These are phyloP conservation scores for Ophiothrix spiculata DNA, from an alignment of 35 echinoderm and acorn worm species.

Conservation along the genomic window DNA sequence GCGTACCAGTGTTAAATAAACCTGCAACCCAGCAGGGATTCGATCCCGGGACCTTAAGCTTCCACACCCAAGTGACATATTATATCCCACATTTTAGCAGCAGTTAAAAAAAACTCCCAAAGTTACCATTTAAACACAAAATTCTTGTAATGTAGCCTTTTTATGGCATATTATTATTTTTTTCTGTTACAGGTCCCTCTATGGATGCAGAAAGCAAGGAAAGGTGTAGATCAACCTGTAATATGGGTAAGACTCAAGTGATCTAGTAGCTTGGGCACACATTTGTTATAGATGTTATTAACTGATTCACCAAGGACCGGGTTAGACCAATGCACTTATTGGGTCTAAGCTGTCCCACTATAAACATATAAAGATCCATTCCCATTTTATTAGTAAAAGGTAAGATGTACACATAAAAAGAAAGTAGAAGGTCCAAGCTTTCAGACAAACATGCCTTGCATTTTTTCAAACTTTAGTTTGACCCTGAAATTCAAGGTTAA, in stretches of 20 bases:
- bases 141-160: too few species aligned
- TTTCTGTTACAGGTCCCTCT: slow-evolving; percentile 45
- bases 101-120: not conserved
- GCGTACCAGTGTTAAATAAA: too few species aligned
- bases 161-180: not conserved
- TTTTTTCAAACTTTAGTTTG: too few species aligned
- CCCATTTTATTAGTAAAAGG: too few species aligned
- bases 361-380: not conserved
- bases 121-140: not conserved
- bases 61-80: not conserved
- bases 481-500: too few species aligned
- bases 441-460: too few species aligned
- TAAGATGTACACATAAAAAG: too few species aligned
- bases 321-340: not conserved
- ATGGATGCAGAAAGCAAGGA: slow-evolving; percentile 49
- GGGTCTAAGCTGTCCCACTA: not conserved
- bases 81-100: not conserved
- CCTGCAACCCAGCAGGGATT: too few species aligned
- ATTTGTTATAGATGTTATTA: not conserved
- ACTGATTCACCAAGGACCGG: too few species aligned
- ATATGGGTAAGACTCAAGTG: slow-evolving; percentile 47
- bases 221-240: slow-evolving; percentile 16
- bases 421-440: too few species aligned
- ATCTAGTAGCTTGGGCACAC: too few species aligned
- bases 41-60: not conserved